These are phyloP conservation scores for Amphipyra berbera DNA, from an alignment of 2,888 invertebrate genomes.

Conservation along the genomic window DNA sequence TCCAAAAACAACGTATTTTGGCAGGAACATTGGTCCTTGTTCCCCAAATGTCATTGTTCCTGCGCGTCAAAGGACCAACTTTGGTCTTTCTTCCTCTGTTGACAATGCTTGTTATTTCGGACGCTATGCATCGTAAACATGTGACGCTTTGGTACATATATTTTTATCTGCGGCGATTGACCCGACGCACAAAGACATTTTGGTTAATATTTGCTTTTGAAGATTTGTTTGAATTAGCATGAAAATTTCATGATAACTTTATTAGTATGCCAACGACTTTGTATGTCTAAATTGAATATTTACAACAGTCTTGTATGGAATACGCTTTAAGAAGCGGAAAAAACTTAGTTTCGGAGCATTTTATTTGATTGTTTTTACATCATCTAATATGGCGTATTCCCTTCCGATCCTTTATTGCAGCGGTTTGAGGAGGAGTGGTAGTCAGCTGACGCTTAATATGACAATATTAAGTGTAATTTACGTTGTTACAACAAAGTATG, in stretches of 20 bases:
- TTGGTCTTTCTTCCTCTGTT: slow-evolving; percentile 22
- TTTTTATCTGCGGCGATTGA: slow-evolving; percentile 59
- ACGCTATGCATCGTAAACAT: slow-evolving; percentile 57
- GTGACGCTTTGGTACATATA: slow-evolving; percentile 53
- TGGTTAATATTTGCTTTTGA: slow-evolving; percentile 27
- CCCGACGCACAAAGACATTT: slow-evolving; percentile 46
- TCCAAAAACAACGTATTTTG: slow-evolving; percentile 17
- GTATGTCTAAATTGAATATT: too few relatives aligned
- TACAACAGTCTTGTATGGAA: too few relatives aligned
- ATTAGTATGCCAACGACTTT: background rate
- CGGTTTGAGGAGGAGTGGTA: too few relatives aligned
- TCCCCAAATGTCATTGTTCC: slow-evolving; percentile 18
- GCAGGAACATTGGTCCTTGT: slow-evolving; percentile 29
- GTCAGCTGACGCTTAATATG: too few relatives aligned
- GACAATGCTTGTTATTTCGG: slow-evolving; percentile 63
- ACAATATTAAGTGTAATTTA: too few relatives aligned
- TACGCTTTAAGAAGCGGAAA: too few relatives aligned
- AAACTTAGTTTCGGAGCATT: too few relatives aligned
- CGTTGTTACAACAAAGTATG: slow-evolving; percentile 9
- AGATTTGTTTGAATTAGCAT: slow-evolving; percentile 22
- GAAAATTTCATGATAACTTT: slow-evolving; percentile 19
- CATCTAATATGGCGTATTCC: too few relatives aligned
- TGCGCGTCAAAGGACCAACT: slow-evolving; percentile 28
- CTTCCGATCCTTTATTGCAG: too few relatives aligned
- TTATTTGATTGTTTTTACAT: too few relatives aligned